Conservation (phyloP, 2,113 vertebrate genomes). For the Cettia cetti region DNA sequence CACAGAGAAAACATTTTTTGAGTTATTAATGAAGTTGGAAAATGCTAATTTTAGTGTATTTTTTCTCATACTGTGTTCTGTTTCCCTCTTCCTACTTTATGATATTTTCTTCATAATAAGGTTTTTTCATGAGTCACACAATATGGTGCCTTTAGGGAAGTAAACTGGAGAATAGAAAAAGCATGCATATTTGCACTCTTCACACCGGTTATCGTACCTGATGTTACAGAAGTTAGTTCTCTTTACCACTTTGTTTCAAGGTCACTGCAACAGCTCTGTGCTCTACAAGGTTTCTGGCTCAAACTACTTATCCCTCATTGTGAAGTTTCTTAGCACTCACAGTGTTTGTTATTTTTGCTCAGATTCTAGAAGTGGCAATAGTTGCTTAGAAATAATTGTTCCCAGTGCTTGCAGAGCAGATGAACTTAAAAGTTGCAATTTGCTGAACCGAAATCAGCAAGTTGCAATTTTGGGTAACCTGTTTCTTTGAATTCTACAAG, state of each 20-base stretch:
- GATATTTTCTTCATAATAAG: background rate
- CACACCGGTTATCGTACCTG: background rate
- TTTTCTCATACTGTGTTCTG: background rate
- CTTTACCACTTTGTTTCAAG: background rate
- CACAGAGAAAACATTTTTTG: background rate
- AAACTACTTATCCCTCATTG: background rate
- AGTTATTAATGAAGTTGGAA: background rate
- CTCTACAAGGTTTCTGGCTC: background rate
- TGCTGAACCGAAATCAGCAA: background rate
- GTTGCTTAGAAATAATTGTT: background rate
- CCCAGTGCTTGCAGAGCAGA: background rate
- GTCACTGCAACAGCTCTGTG: background rate
- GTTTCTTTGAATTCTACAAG: background rate
- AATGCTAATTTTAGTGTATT: background rate
- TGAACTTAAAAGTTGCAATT: background rate
- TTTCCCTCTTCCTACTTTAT: background rate
- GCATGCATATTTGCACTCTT: background rate
- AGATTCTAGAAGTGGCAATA: background rate
- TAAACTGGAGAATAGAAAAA: background rate
- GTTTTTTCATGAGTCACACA: background rate
- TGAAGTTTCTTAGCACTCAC: background rate
- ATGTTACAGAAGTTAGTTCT: background rate
- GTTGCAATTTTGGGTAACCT: background rate
- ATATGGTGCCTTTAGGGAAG: background rate
- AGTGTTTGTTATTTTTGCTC: background rate